These are phyloP conservation scores for Ictidomys tridecemlineatus DNA, from an alignment of 2,113 vertebrate genomes.

Conservation along the genomic window DNA sequence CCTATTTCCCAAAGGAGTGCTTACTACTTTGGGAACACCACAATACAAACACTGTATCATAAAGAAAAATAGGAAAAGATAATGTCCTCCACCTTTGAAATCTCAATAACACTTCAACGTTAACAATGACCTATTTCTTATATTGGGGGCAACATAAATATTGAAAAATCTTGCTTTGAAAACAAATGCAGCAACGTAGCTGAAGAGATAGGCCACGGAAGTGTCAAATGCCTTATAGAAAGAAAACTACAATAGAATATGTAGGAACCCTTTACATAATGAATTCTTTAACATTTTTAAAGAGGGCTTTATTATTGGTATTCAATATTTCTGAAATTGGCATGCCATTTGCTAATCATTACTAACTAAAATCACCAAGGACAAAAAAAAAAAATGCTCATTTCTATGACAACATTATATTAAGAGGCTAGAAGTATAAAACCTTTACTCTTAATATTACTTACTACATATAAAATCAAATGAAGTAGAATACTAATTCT, in stretches of 20 bases:
- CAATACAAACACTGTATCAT: background rate
- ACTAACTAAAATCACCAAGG: background rate
- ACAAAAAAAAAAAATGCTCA: background rate
- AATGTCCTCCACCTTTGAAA: conserved; percentile 22
- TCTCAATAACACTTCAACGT: conserved; percentile 28
- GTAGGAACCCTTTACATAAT: background rate
- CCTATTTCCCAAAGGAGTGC: conserved; percentile 15
- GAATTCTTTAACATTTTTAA: conserved; percentile 6
- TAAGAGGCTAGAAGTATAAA: background rate
- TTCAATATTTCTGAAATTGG: background rate
- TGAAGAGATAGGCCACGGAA: conserved; percentile 8
- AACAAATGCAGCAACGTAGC: conserved; percentile 9
- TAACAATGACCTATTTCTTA: conserved; percentile 12
- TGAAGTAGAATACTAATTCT: background rate
- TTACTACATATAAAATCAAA: conserved; percentile 20
- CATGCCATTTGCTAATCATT: background rate
- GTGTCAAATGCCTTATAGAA: background rate
- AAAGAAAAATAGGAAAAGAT: conserved; percentile 45
- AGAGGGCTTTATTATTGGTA: background rate
- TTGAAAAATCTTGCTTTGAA: conserved; percentile 50
- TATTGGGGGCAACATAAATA: conserved; percentile 34
- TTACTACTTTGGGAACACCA: conserved; percentile 27
- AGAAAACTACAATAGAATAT: background rate
- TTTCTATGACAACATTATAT: background rate
- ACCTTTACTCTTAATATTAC: background rate